Base-by-base conservation (phyloP, 1,140 invertebrate species). In the Pararge aegeria region DNA sequence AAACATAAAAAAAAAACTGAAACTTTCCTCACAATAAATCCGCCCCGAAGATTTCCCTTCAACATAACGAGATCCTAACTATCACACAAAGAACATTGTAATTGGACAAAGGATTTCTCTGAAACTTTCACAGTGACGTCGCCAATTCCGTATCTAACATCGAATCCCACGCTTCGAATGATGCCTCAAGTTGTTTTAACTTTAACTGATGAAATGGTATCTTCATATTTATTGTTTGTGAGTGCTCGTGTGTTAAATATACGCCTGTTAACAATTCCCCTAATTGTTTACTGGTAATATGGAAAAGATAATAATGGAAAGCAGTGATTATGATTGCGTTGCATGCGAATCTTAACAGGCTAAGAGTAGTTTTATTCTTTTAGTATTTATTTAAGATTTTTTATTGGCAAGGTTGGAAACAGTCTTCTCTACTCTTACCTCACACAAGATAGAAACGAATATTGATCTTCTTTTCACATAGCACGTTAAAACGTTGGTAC, bases 131-230 rank as follows among this genome's bases (percentile, higher is more conserved):
- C 67, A 51, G 51, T 49, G 38, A 54, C 60, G 52, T 54, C 56
- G 57, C 57, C 66, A 49, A 55, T 55, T 59, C 46, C 42, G 21
- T 55, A 55, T 53, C 56, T 50, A 15, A n/a, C 18, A 46, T 46
- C 50, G 19, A 54, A 37, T 70, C 68, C 38, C 68, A 70, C 68
- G 60, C 60, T 51, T 60, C 56, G 57, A 61, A 57, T 48, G 50
- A 30, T 46, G 42, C 42, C 12, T 20, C 42, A 20, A 6, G 53
- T 55, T 55, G 19, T 59, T 59, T 53, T 44, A 16, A 42, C n/a
- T 59, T 52, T 52, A 59, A 34, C 56, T 59, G 40, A 59, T 59
- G 50, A 59, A 46, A 59, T 57, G 27, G 29, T 42, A 59, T 59
- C 50, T 53, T 53, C 16, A 13, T 18, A 27, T 54, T 54, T 54